Base-by-base conservation (phyloP, 2,113 vertebrate genomes). In the Epinephelus lanceolatus region DNA sequence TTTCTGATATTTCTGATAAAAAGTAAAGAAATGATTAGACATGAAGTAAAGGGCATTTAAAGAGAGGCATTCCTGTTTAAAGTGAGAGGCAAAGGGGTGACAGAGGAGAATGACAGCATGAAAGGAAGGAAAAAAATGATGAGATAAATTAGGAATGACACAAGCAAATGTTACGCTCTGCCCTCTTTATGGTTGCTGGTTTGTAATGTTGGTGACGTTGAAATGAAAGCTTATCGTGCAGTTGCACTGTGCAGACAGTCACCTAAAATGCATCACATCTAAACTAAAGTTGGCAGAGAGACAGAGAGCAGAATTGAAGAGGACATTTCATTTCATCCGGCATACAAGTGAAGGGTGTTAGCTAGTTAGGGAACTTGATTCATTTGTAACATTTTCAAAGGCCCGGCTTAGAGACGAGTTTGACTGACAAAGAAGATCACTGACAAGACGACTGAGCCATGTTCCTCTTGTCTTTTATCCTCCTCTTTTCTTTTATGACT, bases 371-470 rank as follows among this genome's bases (percentile, higher is more conserved):
- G 27, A 61, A 72, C 69, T 83, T 83, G 81, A 85, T 78, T 68
- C n/a, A 13, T 72, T 73, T 67, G 63, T 51, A 62, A 66, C n/a
- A 4, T 70, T 79, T 88, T 85, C 75, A 90, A 88, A 86, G 81
- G 72, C 12, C 42, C 0, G 52, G 40, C 52, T 78, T 23, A 73
- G 56, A 88, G 74, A 84, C 6, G 4, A 40, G 56, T 88, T 86
- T 84, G 89, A 85, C 69, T 80, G 86, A 85, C 73, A 30, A 72
- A 71, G 57, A 71, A 79, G 81, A 87, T 80, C 81, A 63, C 49
- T n/a, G 63, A 83, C 73, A 51, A 57, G 81, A 82, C 21, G 18
- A 55, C 71, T 49, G 66, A 84, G 77, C 27, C 66, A 5, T 51
- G 70, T 73, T 80, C 63, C 19, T 86, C 84, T 71, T 0, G 14